A percentile compares a stretch with the other conserved stretches of the same genome.
Evolutionary conservation across 1,140 invertebrate species (phyloP).

Genomic region (Solenopsis invicta): DNA sequence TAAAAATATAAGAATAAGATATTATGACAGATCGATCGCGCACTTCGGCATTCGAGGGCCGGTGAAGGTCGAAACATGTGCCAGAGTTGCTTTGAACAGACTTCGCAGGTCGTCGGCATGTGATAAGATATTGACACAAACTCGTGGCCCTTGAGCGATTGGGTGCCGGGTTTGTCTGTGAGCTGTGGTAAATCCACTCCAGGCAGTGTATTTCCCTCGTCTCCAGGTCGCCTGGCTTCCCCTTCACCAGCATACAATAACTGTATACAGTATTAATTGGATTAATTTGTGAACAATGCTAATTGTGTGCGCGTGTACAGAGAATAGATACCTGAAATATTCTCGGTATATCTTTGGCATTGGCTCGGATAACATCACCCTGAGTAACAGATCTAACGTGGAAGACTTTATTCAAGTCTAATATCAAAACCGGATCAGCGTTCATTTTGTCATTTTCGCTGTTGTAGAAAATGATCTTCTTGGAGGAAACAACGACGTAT

Average conservation of each 20-base stretch:
- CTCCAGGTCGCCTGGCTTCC: conserved; percentile 94
- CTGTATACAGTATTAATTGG: conserved; percentile 79
- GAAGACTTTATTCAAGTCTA: conserved; percentile 99
- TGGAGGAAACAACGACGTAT: conserved; percentile 98
- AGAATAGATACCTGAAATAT: conserved; percentile 95
- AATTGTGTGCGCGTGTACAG: too few species aligned
- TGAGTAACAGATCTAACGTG: conserved; percentile 99
- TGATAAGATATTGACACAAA: conserved; percentile 98
- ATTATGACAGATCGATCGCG: conserved; percentile 81
- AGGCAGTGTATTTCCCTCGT: conserved; percentile 87
- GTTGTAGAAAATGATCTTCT: conserved; percentile 99
- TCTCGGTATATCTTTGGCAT: conserved; percentile 99
- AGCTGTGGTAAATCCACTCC: conserved; percentile 84
- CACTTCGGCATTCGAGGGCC: conserved; percentile 98
- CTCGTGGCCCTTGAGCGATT: conserved; percentile 98
- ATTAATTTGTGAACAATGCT: background rate
- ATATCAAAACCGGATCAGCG: conserved; percentile 96
- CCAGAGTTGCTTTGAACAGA: conserved; percentile 98
- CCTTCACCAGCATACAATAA: conserved; percentile 97
- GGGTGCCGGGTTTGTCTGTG: conserved; percentile 92
- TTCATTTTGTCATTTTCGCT: conserved; percentile 97
- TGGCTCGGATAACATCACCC: conserved; percentile 98
- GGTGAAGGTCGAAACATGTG: conserved; percentile 98
- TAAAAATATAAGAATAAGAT: background rate
- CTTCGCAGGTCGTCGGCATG: conserved; percentile 99